These are phyloP conservation scores for Paracyprichromis sp. DNA, from an alignment of 2,113 vertebrate genomes.

Conservation along the genomic window DNA sequence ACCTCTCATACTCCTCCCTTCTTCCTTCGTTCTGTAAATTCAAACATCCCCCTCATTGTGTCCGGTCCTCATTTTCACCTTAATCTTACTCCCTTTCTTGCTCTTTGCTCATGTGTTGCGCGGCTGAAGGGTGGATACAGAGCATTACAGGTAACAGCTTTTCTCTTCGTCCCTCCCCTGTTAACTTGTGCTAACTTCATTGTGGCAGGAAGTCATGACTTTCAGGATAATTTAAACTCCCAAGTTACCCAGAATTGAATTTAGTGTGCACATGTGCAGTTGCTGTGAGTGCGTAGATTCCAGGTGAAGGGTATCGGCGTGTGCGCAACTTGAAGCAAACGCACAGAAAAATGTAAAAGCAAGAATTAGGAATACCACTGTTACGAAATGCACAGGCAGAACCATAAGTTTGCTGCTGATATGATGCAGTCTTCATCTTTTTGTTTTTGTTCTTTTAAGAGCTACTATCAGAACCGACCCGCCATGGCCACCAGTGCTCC, in stretches of 20 bases:
- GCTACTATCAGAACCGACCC: slow-evolving; percentile 87
- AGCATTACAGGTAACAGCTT: slow-evolving; percentile 91
- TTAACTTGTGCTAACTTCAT: slow-evolving; percentile 68
- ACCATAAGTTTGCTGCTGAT: not conserved
- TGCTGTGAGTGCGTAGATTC: not conserved
- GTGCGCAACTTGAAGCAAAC: not conserved
- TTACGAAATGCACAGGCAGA: not conserved
- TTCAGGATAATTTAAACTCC: not conserved
- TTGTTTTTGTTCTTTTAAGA: slow-evolving; percentile 64
- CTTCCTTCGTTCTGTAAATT: slow-evolving; percentile 12
- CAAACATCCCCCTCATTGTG: slow-evolving; percentile 28
- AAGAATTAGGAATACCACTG: not conserved
- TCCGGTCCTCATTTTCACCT: slow-evolving; percentile 45
- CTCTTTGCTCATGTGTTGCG: slow-evolving; percentile 72
- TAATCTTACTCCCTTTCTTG: slow-evolving; percentile 68
- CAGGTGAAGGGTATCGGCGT: not conserved
- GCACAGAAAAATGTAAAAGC: not conserved
- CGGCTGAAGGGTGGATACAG: slow-evolving; percentile 98
- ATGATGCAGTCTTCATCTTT: not conserved
- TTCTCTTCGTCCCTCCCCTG: slow-evolving; percentile 30
- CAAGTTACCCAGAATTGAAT: not conserved
- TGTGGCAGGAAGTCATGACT: not conserved
- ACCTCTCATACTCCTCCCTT: slow-evolving; percentile 1
- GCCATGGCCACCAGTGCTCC: slow-evolving; percentile 83
- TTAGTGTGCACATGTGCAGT: not conserved